Evolutionary conservation across 2,888 invertebrate species (phyloP).

Genomic region (Allacma fusca): DNA sequence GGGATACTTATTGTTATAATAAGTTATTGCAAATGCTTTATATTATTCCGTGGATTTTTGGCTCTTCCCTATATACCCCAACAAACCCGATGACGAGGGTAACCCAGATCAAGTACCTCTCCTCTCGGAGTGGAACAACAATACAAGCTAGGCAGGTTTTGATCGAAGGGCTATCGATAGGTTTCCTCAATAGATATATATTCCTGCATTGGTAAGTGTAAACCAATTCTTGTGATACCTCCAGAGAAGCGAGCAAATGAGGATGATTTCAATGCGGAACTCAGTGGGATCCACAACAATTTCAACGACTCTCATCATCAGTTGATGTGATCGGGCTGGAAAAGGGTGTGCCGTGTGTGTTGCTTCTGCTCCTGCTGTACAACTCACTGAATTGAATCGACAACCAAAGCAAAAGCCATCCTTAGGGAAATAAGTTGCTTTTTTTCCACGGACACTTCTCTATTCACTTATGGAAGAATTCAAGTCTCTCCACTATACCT

Average conservation of each 20-base stretch:
- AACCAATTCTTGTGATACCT: background rate
- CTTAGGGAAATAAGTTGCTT: constrained; percentile 38
- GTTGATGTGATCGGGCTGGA: constrained; percentile 43
- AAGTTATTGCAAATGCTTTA: too few relatives aligned
- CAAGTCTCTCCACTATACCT: too few relatives aligned
- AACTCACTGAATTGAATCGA: constrained; percentile 42
- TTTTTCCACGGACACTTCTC: constrained; percentile 11
- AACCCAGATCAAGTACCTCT: background rate
- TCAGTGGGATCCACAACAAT: constrained; percentile 43
- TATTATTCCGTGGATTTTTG: too few relatives aligned
- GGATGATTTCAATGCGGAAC: constrained; percentile 21
- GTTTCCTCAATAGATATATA: background rate
- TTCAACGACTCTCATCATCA: constrained; percentile 41
- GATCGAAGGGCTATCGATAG: background rate
- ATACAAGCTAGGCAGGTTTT: too few relatives aligned
- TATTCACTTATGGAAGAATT: background rate
- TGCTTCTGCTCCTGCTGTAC: background rate
- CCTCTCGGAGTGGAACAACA: too few relatives aligned
- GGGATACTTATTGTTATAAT: too few relatives aligned
- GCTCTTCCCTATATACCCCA: too few relatives aligned
- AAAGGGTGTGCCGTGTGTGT: constrained; percentile 42
- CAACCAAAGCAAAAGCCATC: constrained; percentile 37
- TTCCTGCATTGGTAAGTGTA: background rate
- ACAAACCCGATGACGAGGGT: too few relatives aligned
- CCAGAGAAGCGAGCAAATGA: constrained; percentile 1